These are phyloP conservation scores for Ornithoptera priamus DNA, from an alignment of 2,888 invertebrate genomes.

Conservation along the genomic window DNA sequence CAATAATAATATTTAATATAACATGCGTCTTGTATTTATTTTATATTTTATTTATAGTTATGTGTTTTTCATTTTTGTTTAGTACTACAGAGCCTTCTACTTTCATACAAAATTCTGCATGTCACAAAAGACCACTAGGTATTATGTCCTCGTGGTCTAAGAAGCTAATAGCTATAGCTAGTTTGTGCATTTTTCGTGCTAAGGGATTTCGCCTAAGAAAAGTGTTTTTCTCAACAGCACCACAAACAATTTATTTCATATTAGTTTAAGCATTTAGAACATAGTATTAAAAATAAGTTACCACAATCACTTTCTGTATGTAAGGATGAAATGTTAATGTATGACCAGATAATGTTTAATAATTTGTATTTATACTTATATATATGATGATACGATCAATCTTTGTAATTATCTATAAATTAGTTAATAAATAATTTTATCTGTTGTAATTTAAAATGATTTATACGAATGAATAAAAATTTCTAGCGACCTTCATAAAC, in stretches of 20 bases:
- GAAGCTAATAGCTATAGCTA: no score
- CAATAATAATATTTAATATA: neutral
- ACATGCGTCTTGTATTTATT: neutral
- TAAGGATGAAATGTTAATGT: neutral
- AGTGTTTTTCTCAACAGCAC: no score
- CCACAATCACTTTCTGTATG: neutral
- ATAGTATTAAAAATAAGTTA: neutral
- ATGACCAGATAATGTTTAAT: neutral
- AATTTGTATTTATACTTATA: constrained; percentile 10
- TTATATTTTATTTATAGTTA: neutral
- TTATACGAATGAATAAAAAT: neutral
- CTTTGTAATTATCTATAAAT: constrained; percentile 3
- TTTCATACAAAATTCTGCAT: no score
- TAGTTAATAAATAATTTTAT: constrained; percentile 18
- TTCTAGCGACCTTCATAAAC: constrained; percentile 4
- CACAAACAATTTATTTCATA: no score
- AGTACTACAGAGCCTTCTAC: no score
- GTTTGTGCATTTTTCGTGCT: no score
- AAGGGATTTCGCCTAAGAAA: no score
- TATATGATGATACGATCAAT: constrained; percentile 5
- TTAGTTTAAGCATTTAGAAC: neutral
- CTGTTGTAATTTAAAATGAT: constrained; percentile 12
- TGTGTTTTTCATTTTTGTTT: no score
- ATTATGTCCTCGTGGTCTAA: no score
- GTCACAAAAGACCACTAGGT: no score